phyloP scores from a whole-genome alignment of 2,797 vertebrate genomes.

The Brotula barbata region DNA sequence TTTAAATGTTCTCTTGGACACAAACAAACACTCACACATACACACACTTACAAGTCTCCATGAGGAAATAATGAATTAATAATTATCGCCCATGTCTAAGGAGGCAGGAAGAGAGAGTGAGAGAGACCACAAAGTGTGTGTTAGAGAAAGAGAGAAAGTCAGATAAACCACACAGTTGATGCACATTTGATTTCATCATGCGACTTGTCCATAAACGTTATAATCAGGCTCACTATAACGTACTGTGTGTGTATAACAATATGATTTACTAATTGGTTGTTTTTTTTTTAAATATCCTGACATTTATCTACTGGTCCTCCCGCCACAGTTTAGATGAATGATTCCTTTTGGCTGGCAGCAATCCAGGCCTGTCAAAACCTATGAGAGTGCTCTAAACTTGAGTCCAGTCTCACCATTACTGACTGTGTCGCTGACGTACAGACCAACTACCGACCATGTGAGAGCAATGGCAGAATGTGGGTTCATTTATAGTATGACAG shows the following conservation, averaged over 20 bases:
- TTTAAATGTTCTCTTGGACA: constrained; percentile 68
- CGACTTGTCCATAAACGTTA: neutral
- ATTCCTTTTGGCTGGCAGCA: constrained; percentile 61
- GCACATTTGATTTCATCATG: constrained; percentile 42
- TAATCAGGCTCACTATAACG: constrained; percentile 4
- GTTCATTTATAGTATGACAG: constrained; percentile 25
- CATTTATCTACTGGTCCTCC: constrained; percentile 41
- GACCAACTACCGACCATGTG: constrained; percentile 61
- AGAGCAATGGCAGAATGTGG: constrained; percentile 11
- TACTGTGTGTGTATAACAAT: neutral
- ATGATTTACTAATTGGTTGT: neutral
- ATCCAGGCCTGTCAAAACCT: constrained; percentile 64
- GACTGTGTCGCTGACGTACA: constrained; percentile 65
- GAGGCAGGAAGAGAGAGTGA: constrained; percentile 56
- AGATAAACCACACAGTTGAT: constrained; percentile 50
- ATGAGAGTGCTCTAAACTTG: constrained; percentile 54
- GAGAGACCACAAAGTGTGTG: constrained; percentile 43
- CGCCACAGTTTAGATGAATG: constrained; percentile 47
- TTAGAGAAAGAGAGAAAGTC: constrained; percentile 25
- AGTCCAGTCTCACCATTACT: constrained; percentile 48
- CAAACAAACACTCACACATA: constrained; percentile 10
- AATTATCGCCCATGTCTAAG: constrained; percentile 59
- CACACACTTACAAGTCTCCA: constrained; percentile 36
- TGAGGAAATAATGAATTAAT: constrained; percentile 71
- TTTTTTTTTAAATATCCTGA: constrained; percentile 19